Percentiles rank a stretch among this genome's conserved stretches.
phyloP scores from a whole-genome alignment of 2,797 vertebrate genomes.

The Pipistrellus kuhlii region DNA sequence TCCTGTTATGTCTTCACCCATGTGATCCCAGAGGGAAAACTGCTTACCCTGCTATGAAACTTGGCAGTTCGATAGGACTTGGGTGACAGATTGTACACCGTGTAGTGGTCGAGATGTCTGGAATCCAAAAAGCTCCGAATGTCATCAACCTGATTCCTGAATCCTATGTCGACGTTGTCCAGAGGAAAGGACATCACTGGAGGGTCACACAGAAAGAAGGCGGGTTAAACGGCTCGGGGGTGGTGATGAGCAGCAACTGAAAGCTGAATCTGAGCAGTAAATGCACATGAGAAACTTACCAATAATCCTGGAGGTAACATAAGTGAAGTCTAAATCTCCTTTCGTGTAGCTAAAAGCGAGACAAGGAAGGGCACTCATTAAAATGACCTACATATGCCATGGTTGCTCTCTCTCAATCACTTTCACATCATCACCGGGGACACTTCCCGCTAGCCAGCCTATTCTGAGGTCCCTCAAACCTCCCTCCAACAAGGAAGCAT shows the following conservation, averaged over 20 bases:
- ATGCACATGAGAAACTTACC: conserved; percentile 87
- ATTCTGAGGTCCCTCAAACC: not conserved
- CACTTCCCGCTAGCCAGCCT: not conserved
- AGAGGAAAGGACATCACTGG: conserved; percentile 98
- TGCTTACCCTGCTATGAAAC: conserved; percentile 97
- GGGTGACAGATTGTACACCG: conserved; percentile 98
- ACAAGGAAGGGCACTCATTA: conserved; percentile 64
- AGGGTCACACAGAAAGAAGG: conserved; percentile 11
- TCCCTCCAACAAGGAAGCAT: not conserved
- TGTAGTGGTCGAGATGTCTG: conserved; percentile 98
- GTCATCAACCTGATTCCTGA: conserved; percentile 98
- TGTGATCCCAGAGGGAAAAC: not conserved
- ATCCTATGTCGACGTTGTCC: conserved; percentile 96
- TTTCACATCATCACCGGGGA: not conserved
- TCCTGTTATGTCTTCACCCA: not conserved
- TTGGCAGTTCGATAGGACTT: conserved; percentile 98
- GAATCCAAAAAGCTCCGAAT: conserved; percentile 98
- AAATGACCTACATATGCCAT: not conserved
- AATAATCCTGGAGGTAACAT: conserved; percentile 98
- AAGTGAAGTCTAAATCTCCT: conserved; percentile 98
- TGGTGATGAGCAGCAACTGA: not conserved
- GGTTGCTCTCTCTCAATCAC: not conserved
- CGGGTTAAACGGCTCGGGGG: not conserved
- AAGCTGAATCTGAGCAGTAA: not conserved
- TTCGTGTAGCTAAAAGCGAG: conserved; percentile 94